These are phyloP conservation scores for Ariolimax columbianus DNA, from an alignment of 2,888 invertebrate genomes.

Conservation along the genomic window DNA sequence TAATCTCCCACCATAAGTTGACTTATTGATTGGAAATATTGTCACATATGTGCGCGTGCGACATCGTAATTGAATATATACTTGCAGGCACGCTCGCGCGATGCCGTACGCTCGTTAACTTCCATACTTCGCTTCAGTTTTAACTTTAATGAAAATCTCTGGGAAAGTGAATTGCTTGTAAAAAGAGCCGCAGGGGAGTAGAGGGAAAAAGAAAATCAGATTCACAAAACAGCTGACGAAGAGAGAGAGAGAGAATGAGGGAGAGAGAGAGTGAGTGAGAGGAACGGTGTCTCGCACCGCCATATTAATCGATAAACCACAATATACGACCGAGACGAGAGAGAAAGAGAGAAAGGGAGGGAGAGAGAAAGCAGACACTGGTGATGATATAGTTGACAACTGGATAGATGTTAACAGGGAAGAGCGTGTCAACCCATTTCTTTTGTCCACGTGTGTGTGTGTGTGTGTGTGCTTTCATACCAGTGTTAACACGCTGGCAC, in stretches of 20 bases:
- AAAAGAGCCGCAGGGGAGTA: not conserved
- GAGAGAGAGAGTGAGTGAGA: no score
- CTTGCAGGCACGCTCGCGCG: not conserved
- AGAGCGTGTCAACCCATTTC: not conserved
- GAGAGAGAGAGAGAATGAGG: no score
- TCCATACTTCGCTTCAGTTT: not conserved
- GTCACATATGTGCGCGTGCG: not conserved
- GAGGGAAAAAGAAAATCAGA: not conserved
- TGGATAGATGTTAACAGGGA: not conserved
- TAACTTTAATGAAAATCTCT: not conserved
- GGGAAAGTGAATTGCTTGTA: not conserved
- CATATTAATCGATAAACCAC: conserved; percentile 27
- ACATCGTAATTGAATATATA: not conserved
- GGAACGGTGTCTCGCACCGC: conserved; percentile 2
- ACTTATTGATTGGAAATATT: not conserved
- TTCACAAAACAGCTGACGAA: not conserved
- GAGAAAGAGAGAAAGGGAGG: not conserved
- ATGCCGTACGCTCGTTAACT: not conserved
- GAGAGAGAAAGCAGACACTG: not conserved
- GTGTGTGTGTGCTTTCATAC: not conserved
- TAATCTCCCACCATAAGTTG: not conserved
- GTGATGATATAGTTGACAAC: not conserved
- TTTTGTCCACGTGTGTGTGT: not conserved
- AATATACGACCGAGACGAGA: not conserved
- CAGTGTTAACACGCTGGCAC: no score